Percentiles rank a stretch among this genome's conserved stretches.
Evolutionary conservation across 1,140 invertebrate genomes (phyloP).

Genomic region (Bombus confusus): DNA sequence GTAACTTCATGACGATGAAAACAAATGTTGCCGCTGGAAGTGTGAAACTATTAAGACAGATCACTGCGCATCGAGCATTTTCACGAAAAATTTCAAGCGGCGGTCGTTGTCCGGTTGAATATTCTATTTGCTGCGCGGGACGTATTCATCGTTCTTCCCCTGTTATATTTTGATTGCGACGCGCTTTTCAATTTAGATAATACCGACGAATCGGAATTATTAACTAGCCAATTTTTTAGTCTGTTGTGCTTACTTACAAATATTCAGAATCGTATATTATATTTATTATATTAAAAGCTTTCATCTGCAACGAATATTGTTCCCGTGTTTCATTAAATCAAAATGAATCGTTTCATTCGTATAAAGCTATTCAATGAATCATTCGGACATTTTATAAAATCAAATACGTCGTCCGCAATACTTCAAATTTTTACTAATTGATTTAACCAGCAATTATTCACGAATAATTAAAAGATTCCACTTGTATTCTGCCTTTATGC

Average conservation of each 20-base stretch:
- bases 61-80: slow-evolving; percentile 17
- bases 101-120: slow-evolving; percentile 16
- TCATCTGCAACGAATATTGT: background rate
- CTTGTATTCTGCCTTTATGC: background rate
- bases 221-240: background rate
- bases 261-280: background rate
- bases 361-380: background rate
- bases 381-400: background rate
- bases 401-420: background rate
- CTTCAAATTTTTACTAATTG: background rate
- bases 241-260: background rate
- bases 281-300: slow-evolving; percentile 14
- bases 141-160: background rate
- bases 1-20: slow-evolving; percentile 59
- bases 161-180: background rate
- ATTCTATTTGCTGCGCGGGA: slow-evolving; percentile 41
- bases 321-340: background rate
- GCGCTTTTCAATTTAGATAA: background rate
- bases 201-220: background rate
- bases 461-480: background rate
- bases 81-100: slow-evolving; percentile 33
- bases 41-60: slow-evolving; percentile 63
- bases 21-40: slow-evolving; percentile 62
- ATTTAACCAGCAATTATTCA: background rate
- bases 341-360: background rate